Conservation (phyloP, 1,140 invertebrate genomes). For the Euwallacea similis region DNA sequence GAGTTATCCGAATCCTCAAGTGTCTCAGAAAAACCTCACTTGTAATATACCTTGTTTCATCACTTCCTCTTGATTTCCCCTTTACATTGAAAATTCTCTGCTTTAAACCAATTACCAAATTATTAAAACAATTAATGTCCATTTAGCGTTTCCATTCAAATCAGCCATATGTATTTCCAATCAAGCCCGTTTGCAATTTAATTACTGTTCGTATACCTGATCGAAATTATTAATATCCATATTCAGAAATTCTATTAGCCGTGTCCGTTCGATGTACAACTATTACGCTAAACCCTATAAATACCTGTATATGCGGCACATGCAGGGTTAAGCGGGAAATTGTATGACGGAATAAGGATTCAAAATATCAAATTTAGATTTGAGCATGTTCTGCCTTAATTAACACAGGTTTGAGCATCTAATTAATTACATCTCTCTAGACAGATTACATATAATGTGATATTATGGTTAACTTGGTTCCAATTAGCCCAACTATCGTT, state of each 20-base stretch:
- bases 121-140: too few relatives aligned
- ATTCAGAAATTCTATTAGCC: constrained; percentile 19
- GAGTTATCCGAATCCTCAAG: too few relatives aligned
- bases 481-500: constrained; percentile 24
- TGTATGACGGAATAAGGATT: constrained; percentile 23
- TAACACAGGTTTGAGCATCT: constrained; percentile 30
- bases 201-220: too few relatives aligned
- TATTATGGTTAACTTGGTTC: constrained; percentile 21
- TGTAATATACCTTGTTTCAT: too few relatives aligned
- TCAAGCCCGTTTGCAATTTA: too few relatives aligned
- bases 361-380: constrained; percentile 20
- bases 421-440: constrained; percentile 18
- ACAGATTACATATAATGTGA: constrained; percentile 25
- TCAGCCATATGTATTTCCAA: too few relatives aligned
- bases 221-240: neutral
- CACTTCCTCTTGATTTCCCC: too few relatives aligned
- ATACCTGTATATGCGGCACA: constrained; percentile 16
- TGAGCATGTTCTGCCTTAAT: constrained; percentile 21
- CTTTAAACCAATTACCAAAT: too few relatives aligned
- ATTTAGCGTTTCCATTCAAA: too few relatives aligned
- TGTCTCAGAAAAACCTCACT: too few relatives aligned
- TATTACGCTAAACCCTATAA: constrained; percentile 19
- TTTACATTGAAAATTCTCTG: too few relatives aligned
- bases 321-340: neutral
- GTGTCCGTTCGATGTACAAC: constrained; percentile 5